Evolutionary conservation across 2,797 vertebrate species (phyloP).

Genomic region (Gallinago stenura): DNA sequence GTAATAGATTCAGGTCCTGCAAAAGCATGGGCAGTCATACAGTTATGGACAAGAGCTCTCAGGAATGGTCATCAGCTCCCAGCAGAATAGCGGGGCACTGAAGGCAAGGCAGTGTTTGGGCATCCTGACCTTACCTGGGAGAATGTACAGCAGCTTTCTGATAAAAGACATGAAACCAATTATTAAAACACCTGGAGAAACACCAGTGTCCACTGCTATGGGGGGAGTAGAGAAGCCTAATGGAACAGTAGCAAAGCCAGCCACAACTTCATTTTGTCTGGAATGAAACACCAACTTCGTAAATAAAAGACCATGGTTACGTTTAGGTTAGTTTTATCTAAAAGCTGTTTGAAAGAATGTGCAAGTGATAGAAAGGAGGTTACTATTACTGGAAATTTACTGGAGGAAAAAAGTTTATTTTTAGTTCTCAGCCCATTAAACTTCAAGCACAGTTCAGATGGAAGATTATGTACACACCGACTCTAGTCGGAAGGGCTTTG

Average conservation of each 20-base stretch:
- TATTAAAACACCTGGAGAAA: background rate
- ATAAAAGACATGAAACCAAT: background rate
- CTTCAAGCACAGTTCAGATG: constrained; percentile 17
- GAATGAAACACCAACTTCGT: background rate
- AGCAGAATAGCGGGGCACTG: background rate
- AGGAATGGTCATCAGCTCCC: background rate
- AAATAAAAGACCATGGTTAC: background rate
- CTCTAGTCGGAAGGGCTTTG: background rate
- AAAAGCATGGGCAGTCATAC: background rate
- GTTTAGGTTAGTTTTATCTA: background rate
- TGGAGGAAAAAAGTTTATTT: constrained; percentile 28
- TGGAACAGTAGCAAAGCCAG: background rate
- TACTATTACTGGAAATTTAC: constrained; percentile 1
- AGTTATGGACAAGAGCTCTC: rapidly evolving
- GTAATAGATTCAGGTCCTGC: background rate
- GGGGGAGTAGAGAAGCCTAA: background rate
- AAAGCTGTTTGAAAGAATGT: background rate
- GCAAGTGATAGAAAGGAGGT: background rate
- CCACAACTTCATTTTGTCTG: background rate
- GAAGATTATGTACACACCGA: constrained; percentile 27
- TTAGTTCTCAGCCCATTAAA: background rate
- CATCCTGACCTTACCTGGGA: background rate
- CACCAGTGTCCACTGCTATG: rapidly evolving
- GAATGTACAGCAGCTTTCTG: background rate
- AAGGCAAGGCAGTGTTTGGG: background rate